Conservation (phyloP, 2,113 vertebrate genomes). For the Gymnobelideus leadbeateri region DNA sequence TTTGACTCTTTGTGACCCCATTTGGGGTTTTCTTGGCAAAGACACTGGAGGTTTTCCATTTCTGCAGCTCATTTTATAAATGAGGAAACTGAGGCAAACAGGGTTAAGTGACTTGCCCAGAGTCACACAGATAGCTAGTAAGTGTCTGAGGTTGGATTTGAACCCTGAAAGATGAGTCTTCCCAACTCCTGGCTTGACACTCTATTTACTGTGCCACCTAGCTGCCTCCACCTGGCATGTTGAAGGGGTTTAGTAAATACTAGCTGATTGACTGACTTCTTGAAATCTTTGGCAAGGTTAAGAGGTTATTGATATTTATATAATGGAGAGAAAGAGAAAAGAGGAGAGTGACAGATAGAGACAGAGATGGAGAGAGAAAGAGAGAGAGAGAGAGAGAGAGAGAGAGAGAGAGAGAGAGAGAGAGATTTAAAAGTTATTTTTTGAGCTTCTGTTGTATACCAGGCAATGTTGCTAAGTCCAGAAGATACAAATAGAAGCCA, state of each 20-base stretch:
- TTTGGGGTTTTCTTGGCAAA: not conserved
- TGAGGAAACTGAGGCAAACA: not conserved
- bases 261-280: not conserved
- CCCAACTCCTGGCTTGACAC: not conserved
- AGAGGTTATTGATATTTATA: not conserved
- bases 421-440: not conserved
- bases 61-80: not conserved
- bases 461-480: not conserved
- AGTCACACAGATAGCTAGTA: not conserved
- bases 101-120: not conserved
- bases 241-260: not conserved
- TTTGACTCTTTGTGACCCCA: not conserved
- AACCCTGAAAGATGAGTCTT: not conserved
- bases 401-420: too few species aligned
- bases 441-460: not conserved
- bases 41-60: not conserved
- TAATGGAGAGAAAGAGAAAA: too few species aligned
- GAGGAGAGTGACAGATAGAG: too few species aligned
- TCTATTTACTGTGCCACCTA: not conserved
- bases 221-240: not conserved
- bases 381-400: too few species aligned
- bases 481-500: not conserved
- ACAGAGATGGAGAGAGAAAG: too few species aligned
- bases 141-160: not conserved
- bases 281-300: not conserved